Evolutionary conservation across 2,113 vertebrate species (phyloP), one percentile per base, ranked within the genome.

Genomic region (Riparia riparia): DNA sequence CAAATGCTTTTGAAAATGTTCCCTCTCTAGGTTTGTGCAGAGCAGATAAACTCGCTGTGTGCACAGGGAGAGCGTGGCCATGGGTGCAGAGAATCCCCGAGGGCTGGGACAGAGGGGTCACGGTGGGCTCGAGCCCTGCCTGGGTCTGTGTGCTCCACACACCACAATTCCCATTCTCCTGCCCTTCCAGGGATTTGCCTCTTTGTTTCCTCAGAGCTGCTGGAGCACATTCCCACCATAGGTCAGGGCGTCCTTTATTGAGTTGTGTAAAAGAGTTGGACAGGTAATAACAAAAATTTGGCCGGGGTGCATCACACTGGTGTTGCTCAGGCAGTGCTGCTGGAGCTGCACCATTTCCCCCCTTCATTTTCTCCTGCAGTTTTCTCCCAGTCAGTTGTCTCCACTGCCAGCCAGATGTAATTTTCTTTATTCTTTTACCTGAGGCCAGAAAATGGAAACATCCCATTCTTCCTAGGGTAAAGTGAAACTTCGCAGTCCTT

Each of bases 401-500:
- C 44, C 44, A 39, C 37, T 86, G 41, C 73, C 78, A 70, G 25
- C 54, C 86, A 82, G 73, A 54, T 73, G 73, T 78, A 41, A 58
- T 91, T 92, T 88, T 61, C 71, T 74, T 66, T 82, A 29, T 1
- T 3, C 51, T 86, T 61, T 86, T 88, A 91, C 89, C 76, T 68
- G 76, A 70, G 74, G 79, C 83, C 86, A 82, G 63, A 61, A 78
- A 85, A 85, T 61, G 42, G 51, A 79, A 95, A 82, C 61, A 31
- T 78, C 54, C 45, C 58, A 1, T 89, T 89, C 88, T 57, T 82
- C 51, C 25, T 7, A 29, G 82, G 12, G 24, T 39, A 39, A 39
- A 73, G 69, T 41, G 64, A 78, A 87, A 66, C 47, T 88, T 85
- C 2, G 10, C 70, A 74, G 66, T 25, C 44, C 76, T 79, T 82